Conservation (phyloP, 2,797 vertebrate species). For the Cryptoprocta ferox region DNA sequence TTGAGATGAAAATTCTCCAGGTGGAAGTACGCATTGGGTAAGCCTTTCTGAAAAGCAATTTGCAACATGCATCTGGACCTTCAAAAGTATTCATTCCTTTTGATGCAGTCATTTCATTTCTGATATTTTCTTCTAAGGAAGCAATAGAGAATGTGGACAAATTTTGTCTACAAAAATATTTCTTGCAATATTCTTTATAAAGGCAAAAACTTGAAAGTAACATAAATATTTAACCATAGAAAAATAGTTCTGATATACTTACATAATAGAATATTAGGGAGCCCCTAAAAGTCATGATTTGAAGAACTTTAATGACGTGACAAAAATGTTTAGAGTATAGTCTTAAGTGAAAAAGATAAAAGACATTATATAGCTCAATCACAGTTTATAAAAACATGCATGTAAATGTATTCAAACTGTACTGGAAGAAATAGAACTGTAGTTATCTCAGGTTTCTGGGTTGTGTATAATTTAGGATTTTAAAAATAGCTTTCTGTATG, state of each 20-base stretch:
- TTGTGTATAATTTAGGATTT: constrained; percentile 2
- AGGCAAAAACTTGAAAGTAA: not conserved
- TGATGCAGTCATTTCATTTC: constrained; percentile 6
- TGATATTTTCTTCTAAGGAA: constrained; percentile 19
- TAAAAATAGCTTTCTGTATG: not conserved
- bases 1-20: not conserved
- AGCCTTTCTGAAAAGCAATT: constrained; percentile 17
- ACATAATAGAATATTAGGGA: not conserved
- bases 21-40: not conserved
- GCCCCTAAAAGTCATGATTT: not conserved
- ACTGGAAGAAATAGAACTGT: not conserved
- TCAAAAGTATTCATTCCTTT: not conserved
- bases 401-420: not conserved
- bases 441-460: not conserved
- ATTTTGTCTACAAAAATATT: not conserved
- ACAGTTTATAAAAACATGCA: not conserved
- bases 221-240: not conserved
- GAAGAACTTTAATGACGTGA: constrained; percentile 7
- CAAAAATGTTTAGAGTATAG: not conserved
- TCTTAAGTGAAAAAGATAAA: not conserved
- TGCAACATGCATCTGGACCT: not conserved
- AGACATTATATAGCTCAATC: not conserved
- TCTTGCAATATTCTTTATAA: constrained; percentile 1
- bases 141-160: not conserved
- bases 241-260: not conserved